phyloP scores from a whole-genome alignment of 2,113 vertebrate species.

The Xenus cinereus region DNA sequence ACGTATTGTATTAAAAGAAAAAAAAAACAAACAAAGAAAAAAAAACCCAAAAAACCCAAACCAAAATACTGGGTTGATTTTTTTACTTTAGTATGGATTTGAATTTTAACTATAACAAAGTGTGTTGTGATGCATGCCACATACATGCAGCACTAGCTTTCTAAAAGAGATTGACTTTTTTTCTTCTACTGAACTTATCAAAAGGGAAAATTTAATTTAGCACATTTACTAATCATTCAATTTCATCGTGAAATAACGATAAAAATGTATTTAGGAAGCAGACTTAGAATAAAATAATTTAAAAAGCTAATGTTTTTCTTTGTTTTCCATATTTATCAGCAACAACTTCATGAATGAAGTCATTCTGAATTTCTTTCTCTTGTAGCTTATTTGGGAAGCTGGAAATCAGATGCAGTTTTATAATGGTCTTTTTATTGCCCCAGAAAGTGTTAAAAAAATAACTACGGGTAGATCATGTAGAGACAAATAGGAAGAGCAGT shows the following conservation, averaged over 20 bases:
- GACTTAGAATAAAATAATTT: not conserved
- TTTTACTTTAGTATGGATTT: not conserved
- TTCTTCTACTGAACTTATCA: not conserved
- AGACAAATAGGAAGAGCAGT: not conserved
- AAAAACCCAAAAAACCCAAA: not conserved
- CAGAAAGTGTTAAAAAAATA: not conserved
- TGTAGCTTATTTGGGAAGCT: not conserved
- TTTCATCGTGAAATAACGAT: not conserved
- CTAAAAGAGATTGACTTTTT: not conserved
- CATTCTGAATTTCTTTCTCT: not conserved
- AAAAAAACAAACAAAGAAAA: not conserved
- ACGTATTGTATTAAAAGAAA: not conserved
- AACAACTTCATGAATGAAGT: not conserved
- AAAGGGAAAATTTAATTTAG: not conserved
- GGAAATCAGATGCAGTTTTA: not conserved
- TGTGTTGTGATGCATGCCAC: not conserved
- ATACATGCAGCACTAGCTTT: not conserved
- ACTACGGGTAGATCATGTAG: not conserved
- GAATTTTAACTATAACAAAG: not conserved
- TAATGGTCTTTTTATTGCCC: not conserved
- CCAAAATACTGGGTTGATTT: not conserved
- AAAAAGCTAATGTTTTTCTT: not conserved
- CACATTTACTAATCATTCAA: not conserved
- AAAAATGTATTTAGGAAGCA: not conserved
- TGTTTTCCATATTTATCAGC: not conserved